Evolutionary conservation across 2,797 vertebrate species (phyloP).

Genomic region (Amblyopsis hoosieri): DNA sequence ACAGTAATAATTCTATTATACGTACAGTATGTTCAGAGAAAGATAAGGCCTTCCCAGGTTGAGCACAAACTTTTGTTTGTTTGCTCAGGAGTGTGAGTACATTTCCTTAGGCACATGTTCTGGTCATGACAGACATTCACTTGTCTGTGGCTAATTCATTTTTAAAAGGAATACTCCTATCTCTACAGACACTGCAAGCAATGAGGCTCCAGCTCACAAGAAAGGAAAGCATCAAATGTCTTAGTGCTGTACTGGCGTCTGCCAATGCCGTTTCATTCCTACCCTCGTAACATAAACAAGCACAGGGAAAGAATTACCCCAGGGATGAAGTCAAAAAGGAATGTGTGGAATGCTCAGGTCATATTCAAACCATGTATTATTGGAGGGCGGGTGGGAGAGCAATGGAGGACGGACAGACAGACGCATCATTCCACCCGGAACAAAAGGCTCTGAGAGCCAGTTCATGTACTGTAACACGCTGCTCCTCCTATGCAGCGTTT

Average conservation of each 20-base stretch:
- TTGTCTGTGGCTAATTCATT: neutral
- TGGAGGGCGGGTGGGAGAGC: conserved; percentile 27
- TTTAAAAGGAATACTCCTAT: neutral
- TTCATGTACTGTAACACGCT: conserved; percentile 31
- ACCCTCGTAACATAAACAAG: conserved; percentile 42
- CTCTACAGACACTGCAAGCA: neutral
- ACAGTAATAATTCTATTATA: neutral
- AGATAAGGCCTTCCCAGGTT: neutral
- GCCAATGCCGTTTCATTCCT: conserved; percentile 16
- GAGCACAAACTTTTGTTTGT: too few relatives aligned
- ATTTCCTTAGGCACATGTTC: conserved; percentile 13
- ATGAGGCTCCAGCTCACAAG: neutral
- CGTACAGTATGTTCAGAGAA: neutral
- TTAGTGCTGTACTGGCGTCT: conserved; percentile 8
- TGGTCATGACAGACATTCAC: neutral
- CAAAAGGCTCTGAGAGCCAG: conserved; percentile 22
- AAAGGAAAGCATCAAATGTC: neutral
- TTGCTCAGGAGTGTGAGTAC: neutral
- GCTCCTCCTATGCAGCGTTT: conserved; percentile 31
- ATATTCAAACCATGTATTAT: conserved; percentile 47
- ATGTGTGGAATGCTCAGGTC: conserved; percentile 62
- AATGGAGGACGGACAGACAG: neutral
- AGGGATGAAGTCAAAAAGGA: conserved; percentile 39
- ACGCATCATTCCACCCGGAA: conserved; percentile 14
- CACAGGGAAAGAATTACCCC: conserved; percentile 29